These are phyloP conservation scores for Sprattus sprattus DNA, from an alignment of 2,113 vertebrate species.

Conservation along the genomic window DNA sequence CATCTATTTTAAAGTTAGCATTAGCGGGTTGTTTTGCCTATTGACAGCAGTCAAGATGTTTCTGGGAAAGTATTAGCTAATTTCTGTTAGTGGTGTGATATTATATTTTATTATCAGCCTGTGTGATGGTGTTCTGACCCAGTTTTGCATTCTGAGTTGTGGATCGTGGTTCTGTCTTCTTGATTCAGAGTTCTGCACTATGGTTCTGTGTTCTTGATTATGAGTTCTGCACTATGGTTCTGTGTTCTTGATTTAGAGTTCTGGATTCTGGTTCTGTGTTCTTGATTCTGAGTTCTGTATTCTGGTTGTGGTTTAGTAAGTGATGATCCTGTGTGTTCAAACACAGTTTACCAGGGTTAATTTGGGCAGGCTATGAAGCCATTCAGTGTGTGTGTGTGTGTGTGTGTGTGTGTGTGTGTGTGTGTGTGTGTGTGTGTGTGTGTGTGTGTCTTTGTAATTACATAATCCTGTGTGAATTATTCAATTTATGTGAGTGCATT, in stretches of 20 bases:
- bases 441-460: slow-evolving; percentile 22
- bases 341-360: neutral
- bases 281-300: neutral
- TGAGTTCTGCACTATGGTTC: neutral
- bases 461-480: slow-evolving; percentile 31
- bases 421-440: neutral
- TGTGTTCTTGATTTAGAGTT: too few relatives aligned
- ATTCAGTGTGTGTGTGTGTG: slow-evolving; percentile 22
- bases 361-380: neutral
- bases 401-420: slow-evolving; percentile 19
- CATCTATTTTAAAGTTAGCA: too few relatives aligned
- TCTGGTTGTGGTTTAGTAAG: neutral
- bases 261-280: neutral
- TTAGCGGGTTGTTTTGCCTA: neutral
- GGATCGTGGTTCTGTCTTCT: too few relatives aligned
- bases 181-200: neutral
- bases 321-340: neutral
- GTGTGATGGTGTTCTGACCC: neutral
- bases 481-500: slow-evolving; percentile 24
- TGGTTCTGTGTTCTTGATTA: neutral
- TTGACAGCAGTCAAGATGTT: neutral
- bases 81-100: too few relatives aligned
- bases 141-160: too few relatives aligned
- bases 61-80: too few relatives aligned
- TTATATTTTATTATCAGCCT: too few relatives aligned